Base-by-base conservation (phyloP, 2,113 vertebrate genomes). In the Nymphicus hollandicus region DNA sequence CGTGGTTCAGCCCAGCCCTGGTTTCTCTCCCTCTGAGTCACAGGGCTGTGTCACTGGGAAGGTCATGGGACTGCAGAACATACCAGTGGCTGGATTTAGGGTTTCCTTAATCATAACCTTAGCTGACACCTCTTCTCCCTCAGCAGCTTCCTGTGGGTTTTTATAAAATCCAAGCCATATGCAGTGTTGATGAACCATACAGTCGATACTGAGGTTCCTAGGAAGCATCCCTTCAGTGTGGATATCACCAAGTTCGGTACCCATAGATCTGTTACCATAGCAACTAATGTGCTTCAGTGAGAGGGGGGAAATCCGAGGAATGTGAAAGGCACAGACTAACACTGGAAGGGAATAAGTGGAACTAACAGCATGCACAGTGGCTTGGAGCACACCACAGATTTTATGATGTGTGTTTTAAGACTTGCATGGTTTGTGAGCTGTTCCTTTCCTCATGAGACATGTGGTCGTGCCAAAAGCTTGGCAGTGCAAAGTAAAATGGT, bases 241-340 rank as follows among this genome's bases (percentile, higher is more conserved):
- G 82, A 88, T 85, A 70, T 87, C 88, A 93, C 83, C 28, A 49
- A 76, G 65, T 81, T 93, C 9, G 0, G 13, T 91, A 87, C 72
- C 81, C 77, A 93, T 49, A 87, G 88, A 81, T 60, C 65, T 11
- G 94, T 97, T 96, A 89, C 96, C 96, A 92, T 93, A 84, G 96
- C 65, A 96, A 96, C 91, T 39, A 85, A 53, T 31, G 37, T 73
- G 29, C 50, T 88, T 89, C 95, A 81, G 7, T 29, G 81, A 81
- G 85, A 83, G 35, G 69, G 77, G 61, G 68, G 41, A 89, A 95
- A 89, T 39, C 81, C 84, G 77, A 85, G 50, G 76, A 76, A 76
- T 95, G 44, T 69, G 46, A 91, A 88, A 92, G n/a, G 64, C 2
- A 0, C 90, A 84, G 69, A 33, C 86, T 72, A 84, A 37, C 61